Evolutionary conservation across 37 sponge, comb jelly and placozoan genomes (phyloP).

Genomic region (Lycopodina hypogea): DNA sequence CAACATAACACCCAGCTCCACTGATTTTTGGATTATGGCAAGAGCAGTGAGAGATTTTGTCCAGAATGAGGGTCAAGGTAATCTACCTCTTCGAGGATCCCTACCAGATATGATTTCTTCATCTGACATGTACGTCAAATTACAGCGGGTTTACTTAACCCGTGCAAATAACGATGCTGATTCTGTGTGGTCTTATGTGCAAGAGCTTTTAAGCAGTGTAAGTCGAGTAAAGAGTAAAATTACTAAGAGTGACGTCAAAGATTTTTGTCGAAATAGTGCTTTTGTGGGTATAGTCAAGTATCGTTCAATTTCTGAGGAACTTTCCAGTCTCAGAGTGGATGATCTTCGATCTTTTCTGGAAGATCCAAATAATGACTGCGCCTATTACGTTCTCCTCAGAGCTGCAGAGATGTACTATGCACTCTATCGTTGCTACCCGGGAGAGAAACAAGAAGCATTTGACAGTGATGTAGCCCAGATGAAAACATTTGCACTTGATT

Average conservation of each 20-base stretch:
- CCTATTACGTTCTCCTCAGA: conserved; percentile 83
- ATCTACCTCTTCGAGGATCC: conserved; percentile 90
- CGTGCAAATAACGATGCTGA: conserved; percentile 68
- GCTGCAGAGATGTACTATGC: conserved; percentile 70
- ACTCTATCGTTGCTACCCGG: conserved; percentile 62
- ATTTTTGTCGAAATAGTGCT: conserved; percentile 74
- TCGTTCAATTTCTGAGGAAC: conserved; percentile 70
- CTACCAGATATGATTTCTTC: conserved; percentile 95
- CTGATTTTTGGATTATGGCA: conserved; percentile 82
- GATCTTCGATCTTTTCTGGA: conserved; percentile 48
- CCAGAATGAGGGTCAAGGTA: conserved; percentile 66
- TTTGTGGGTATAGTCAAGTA: conserved; percentile 68
- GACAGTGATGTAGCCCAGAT: conserved; percentile 64
- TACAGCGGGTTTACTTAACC: conserved; percentile 75
- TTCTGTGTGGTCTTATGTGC: conserved; percentile 30
- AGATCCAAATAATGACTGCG: conserved; percentile 53
- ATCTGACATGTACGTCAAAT: conserved; percentile 80
- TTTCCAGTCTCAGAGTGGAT: conserved; percentile 33
- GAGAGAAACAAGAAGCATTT: conserved; percentile 18
- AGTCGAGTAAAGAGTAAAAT: conserved; percentile 36
- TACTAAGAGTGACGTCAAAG: conserved; percentile 31
- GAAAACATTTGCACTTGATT: conserved; percentile 34
- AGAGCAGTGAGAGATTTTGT: conserved; percentile 90
- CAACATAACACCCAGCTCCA: conserved; percentile 44
- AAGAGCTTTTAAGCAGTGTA: conserved; percentile 20